Base-by-base conservation (phyloP, 1,140 invertebrate genomes). In the Maconellicoccus hirsutus region DNA sequence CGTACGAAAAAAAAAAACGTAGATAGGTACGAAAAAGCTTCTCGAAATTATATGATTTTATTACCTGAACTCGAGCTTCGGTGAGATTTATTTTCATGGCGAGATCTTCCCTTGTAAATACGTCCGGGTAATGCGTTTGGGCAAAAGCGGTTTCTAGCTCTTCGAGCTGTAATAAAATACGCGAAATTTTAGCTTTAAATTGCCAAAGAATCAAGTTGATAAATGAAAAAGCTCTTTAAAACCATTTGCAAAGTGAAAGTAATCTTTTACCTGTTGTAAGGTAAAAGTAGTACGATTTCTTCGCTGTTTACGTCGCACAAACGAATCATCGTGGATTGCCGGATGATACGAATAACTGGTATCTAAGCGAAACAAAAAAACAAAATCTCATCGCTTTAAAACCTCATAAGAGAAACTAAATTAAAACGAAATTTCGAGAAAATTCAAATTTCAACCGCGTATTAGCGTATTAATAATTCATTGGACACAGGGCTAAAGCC, bases 1-100 rank as follows among this genome's bases (percentile, higher is more conserved):
- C 12, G 3, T 33, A 33, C 29, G 12, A 33, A 33, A 33, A 33
- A 33, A 33, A 33, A 33, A 6, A 33, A 12, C 29, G 29, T 33
- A 33, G 4, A 33, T 33, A 33, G 4, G 29, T 33, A 33, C 29
- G 29, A 33, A 33, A 33, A 33, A 33, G 29, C 29, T 6, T 6
- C 29, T 6, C 3, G 12, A 33, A 6, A 6, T 6, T 33, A 19
- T 52, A 52, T 16, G 10, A 52, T 52, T 52, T 52, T 52, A 52
- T 82, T 80, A 97, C 95, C 89, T 98, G 96, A 42, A 98, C 95
- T 80, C 96, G 84, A 2, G 95, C 95, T 82, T 98, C 96, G 0
- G 96, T 98, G 71, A 98, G 84, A 81, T 96, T 96, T 77, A 98
- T 98, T 83, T 97, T 95, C 87, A 96, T 94, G n/a, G 96, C 95